Evolutionary conservation across 1,140 invertebrate species (phyloP), one percentile per base, ranked within the genome.

Genomic region (Drosophila nannoptera): DNA sequence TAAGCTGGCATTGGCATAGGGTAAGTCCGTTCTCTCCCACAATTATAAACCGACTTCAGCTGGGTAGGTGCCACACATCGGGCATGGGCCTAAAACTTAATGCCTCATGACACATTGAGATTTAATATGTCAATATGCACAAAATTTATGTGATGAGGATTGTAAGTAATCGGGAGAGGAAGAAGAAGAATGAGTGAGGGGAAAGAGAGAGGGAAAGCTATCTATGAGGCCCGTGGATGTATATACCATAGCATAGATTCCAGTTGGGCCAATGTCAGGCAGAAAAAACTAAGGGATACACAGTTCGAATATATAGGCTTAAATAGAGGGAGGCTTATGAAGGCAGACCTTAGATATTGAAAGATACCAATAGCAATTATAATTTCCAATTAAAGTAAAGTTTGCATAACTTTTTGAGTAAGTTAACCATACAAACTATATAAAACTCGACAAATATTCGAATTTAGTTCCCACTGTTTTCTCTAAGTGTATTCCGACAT

Each of bases 71-170:
- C 76, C 53, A 43, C 55, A 43, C 40, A 53, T 55, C 60, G 60
- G 65, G 16, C 4, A 54, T 65, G 66, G 65, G 69, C 66, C 76
- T 86, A 76, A 78, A 81, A 78, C 66, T 55, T 78, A 87, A 87
- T 87, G 77, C 86, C 86, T 80, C 86, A 75, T 88, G 86, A 88
- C 86, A 88, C 86, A 86, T 88, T 87, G 78, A 75, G 86, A 88
- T 88, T 88, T 88, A 86, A 88, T 80, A 53, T 88, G 86, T 88
- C 86, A 88, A 88, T 88, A 87, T 70, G 65, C 75, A 86, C 77
- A 77, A 78, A 76, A 88, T 87, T 84, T 88, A 87, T 88, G 82
- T 77, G 32, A 50, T 1, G 50, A 67, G 50, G 54, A 68, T 3
- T 22, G 22, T 22, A 46, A 60, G n/a, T 5, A 14, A 7, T 0